Base-by-base conservation (phyloP, 2,113 vertebrate species). In the Syrmaticus mikado region DNA sequence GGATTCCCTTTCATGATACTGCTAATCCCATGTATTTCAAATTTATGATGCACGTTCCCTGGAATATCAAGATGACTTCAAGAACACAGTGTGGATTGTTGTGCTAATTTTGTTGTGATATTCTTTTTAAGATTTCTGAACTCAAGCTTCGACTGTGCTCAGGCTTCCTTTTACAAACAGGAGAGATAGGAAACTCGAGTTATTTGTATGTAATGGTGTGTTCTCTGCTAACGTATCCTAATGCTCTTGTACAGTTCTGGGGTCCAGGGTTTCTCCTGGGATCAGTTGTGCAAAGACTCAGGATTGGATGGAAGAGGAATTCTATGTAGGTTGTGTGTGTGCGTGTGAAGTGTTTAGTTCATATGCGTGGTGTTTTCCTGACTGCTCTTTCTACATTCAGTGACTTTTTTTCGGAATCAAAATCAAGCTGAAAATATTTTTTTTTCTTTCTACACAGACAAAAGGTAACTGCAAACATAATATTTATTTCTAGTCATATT, bases 1-100 rank as follows among this genome's bases (percentile, higher is more conserved):
- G 91, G 95, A 93, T 55, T 89, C 67, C 81, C 67, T 48, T 66
- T 90, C 71, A 76, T 82, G 62, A 95, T 93, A 92, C 38, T 94
- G 86, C 83, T 96, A 95, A 94, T 92, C 81, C 74, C 81, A 73
- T 68, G 55, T 81, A 85, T 85, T 95, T 92, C 91, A 94, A 94
- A 94, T 94, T 95, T 93, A 94, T 62, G 90, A 74, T 57, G 65
- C 70, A 43, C 80, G 8, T 91, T 82, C 76, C 64, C 85, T 72
- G 38, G 92, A 86, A 92, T 68, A 85, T 66, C 30, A 48, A 73
- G 70, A 89, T 36, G 70, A 71, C 64, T 91, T 92, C 74, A 81
- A 90, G 76, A 91, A 19, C 38, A 65, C 21, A 34, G n/a, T 6
- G 36, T 22, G 87, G 70, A 38, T 5, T 18, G n/a, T 11, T 85